Conservation (phyloP, 2,888 invertebrate genomes). For the Watsonalla binaria region DNA sequence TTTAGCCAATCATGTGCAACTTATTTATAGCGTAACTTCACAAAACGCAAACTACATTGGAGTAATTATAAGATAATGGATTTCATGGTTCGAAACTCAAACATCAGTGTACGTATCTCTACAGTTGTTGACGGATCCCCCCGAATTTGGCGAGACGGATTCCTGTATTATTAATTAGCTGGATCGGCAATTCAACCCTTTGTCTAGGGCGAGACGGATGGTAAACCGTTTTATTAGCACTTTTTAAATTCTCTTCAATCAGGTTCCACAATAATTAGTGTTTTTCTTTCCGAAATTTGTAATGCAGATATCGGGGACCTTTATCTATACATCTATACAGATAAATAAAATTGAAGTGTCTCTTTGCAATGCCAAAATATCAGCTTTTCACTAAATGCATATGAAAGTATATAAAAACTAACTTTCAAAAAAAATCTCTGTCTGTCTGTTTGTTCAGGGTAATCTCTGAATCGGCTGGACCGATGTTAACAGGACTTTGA, state of each 20-base stretch:
- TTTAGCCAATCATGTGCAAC: background rate
- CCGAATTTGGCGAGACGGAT: slow-evolving; percentile 49
- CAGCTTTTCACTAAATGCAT: too few species aligned
- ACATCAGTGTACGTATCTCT: slow-evolving; percentile 27
- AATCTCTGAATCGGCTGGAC: too few species aligned
- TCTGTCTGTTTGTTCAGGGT: too few species aligned
- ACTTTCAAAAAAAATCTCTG: too few species aligned
- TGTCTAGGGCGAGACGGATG: slow-evolving; percentile 23
- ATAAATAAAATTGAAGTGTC: too few species aligned
- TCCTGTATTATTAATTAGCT: slow-evolving; percentile 58
- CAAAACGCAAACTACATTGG: slow-evolving; percentile 4
- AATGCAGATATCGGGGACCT: too few species aligned
- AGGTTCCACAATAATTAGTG: background rate
- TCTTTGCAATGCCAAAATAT: too few species aligned
- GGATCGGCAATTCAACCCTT: slow-evolving; percentile 44
- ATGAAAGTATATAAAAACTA: too few species aligned
- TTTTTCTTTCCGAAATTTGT: too few species aligned
- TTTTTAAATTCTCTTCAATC: slow-evolving; percentile 11
- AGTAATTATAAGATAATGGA: slow-evolving; percentile 34
- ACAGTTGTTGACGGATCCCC: slow-evolving; percentile 19
- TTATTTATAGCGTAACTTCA: background rate
- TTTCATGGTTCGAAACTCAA: slow-evolving; percentile 34
- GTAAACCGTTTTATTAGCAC: slow-evolving; percentile 23
- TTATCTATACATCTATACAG: too few species aligned
- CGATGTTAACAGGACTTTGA: too few species aligned